phyloP scores from a whole-genome alignment of 2,797 vertebrate genomes.

The Meriones psammophilus region DNA sequence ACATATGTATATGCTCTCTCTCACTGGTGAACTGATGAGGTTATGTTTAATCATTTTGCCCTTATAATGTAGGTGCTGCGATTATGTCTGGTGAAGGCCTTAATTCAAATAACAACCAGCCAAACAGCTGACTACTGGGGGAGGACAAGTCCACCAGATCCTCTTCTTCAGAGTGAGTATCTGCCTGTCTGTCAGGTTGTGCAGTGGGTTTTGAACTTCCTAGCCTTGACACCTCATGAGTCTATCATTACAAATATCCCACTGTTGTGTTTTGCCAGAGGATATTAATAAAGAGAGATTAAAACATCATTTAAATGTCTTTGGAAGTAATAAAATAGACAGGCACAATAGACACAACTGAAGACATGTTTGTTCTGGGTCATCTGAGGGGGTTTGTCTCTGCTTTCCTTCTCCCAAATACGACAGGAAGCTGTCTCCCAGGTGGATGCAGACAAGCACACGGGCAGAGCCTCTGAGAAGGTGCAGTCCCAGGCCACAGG shows the following conservation, averaged over 20 bases:
- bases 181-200: background rate
- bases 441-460: no score
- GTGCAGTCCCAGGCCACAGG: background rate
- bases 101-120: background rate
- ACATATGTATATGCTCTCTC: no score
- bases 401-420: no score
- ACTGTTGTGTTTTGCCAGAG: background rate
- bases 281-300: background rate
- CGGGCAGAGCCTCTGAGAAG: background rate
- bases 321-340: background rate
- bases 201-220: background rate
- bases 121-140: background rate
- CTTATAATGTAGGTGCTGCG: no score
- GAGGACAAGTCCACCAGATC: no score
- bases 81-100: background rate
- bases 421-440: background rate
- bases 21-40: background rate
- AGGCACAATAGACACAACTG: background rate
- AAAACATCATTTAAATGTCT: background rate
- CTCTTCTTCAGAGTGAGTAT: background rate
- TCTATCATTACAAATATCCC: background rate
- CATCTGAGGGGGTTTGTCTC: background rate
- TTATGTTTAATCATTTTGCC: background rate
- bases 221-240: background rate
- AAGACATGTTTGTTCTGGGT: background rate